Base-by-base conservation (phyloP, 2,888 invertebrate genomes). In the Thereva unica region DNA sequence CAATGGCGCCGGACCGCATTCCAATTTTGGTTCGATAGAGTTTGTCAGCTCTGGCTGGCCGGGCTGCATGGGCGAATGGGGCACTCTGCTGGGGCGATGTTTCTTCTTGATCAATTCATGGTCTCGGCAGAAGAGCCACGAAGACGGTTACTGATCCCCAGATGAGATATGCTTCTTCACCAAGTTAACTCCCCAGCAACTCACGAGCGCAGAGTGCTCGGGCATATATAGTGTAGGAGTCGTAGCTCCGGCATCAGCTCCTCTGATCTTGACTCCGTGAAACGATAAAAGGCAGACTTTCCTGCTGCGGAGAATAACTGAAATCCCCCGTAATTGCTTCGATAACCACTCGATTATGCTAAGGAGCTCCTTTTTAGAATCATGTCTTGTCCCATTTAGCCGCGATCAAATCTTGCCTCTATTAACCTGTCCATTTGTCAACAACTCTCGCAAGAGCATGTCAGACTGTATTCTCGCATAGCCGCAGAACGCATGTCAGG, bases 1-100 rank as follows among this genome's bases (percentile, higher is more conserved):
- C 50, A 47, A 59, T 65, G 68, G 68, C 68, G 68, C 68, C 68
- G 61, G 57, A 61, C 57, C 47, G 65, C 65, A 65, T 65, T 65
- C 65, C 65, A 56, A 65, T 55, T 55, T 65, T 55, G 65, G 65
- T 65, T 49, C 40, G 50, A 10, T 63, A 23, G 35, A 53, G 64
- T 42, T 64, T 64, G 53, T 64, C 64, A 64, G 64, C 53, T 47
- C 38, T 37, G 23, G 47, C 10, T 45, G 4, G 9, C 5, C n/a
- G 10, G 9, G 42, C 8, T 63, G 50, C 61, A 49, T 63, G 50
- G 61, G 50, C 9, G 9, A 7, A 42, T 42, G 42, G 23, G 23
- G 23, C 23, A 23, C 23, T 23, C 23, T 23, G 23, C 2, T 23
- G 23, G 23, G 23, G 23, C 59, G 59, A 49, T 47, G 23, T 37